Percentiles rank a stretch among this genome's conserved stretches.
Conservation (phyloP, 1,140 invertebrate genomes). For the Drosophila pandora region DNA sequence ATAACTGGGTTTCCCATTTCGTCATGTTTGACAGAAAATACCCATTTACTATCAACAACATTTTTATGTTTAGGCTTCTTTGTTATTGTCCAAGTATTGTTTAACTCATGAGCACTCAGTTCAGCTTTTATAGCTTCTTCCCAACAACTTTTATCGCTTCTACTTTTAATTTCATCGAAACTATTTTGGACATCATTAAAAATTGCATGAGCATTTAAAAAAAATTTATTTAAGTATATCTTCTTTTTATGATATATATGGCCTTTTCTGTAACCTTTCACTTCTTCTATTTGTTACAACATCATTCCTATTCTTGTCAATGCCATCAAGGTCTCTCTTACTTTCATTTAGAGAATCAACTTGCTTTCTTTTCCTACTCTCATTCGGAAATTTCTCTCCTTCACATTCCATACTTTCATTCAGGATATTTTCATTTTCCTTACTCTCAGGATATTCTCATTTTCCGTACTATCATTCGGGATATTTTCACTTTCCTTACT, state of each 20-base stretch:
- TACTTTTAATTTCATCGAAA: conserved; percentile 63
- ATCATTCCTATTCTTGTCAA: not conserved
- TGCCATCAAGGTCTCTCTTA: not conserved
- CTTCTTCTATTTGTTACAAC: conserved; percentile 1
- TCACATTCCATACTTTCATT: conserved; percentile 14
- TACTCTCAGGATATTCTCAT: conserved; percentile 2
- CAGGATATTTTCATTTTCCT: conserved; percentile 12
- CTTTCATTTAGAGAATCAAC: conserved; percentile 6
- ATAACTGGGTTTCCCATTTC: conserved; percentile 30
- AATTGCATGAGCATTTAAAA: conserved; percentile 21
- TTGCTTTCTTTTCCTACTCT: not conserved
- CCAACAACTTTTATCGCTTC: conserved; percentile 66
- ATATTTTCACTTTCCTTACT: too few relatives aligned
- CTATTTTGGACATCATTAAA: conserved; percentile 29
- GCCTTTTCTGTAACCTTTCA: conserved; percentile 25
- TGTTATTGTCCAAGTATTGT: conserved; percentile 10
- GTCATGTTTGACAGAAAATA: conserved; percentile 15
- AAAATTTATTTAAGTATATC: conserved; percentile 14
- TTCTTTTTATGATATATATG: conserved; percentile 17
- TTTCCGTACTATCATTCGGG: too few relatives aligned
- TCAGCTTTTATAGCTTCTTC: conserved; percentile 64
- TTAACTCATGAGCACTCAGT: conserved; percentile 11
- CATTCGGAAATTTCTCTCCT: not conserved
- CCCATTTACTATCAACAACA: conserved; percentile 3
- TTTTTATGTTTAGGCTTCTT: conserved; percentile 7